Conservation (phyloP, 2,113 vertebrate genomes). For the Connochaetes taurinus region DNA sequence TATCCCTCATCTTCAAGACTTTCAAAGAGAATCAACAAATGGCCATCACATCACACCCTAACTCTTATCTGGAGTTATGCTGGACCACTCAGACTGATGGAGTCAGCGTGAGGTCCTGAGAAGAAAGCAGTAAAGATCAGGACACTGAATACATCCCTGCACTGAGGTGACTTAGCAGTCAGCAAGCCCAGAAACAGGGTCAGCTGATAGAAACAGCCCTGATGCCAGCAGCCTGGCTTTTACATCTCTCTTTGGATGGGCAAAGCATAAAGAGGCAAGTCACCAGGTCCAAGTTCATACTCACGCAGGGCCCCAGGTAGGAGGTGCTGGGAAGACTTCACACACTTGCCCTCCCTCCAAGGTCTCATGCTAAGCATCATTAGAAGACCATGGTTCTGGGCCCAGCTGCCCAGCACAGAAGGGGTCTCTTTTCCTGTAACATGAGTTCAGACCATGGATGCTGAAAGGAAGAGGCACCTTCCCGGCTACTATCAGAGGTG, state of each 20-base stretch:
- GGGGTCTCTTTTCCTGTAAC: not conserved
- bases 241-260: not conserved
- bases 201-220: not conserved
- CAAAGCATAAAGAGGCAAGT: not conserved
- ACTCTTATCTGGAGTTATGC: not conserved
- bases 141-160: not conserved
- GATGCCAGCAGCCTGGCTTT: not conserved
- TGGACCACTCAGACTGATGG: not conserved
- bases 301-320: not conserved
- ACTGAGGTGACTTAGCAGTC: not conserved
- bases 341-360: fast-evolving
- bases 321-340: not conserved
- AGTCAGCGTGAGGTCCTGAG: not conserved
- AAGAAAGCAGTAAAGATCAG: not conserved
- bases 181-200: not conserved
- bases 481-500: not conserved
- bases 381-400: not conserved
- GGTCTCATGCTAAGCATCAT: not conserved
- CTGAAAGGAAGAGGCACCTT: not conserved
- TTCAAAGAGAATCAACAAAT: not conserved
- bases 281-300: not conserved
- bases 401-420: not conserved
- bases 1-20: not conserved
- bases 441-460: not conserved
- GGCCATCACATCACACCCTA: not conserved